A percentile compares a stretch with the other conserved stretches of the same genome.
Evolutionary conservation across 2,113 vertebrate species (phyloP).

Genomic region (Chauna torquata): DNA sequence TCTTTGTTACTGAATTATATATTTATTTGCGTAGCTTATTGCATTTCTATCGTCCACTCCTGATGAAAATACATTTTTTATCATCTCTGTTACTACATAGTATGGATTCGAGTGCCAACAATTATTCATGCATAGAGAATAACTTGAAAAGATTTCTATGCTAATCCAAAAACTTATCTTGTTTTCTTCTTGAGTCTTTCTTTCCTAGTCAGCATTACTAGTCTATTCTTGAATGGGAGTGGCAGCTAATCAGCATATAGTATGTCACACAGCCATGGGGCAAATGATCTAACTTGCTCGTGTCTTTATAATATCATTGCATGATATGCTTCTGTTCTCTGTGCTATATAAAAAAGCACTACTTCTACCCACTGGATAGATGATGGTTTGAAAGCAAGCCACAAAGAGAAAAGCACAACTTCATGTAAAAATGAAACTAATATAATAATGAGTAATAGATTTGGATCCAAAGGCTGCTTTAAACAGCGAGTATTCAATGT

Average conservation of each 20-base stretch:
- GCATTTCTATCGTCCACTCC: neutral
- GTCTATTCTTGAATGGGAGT: neutral
- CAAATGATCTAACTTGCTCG: neutral
- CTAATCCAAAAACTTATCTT: neutral
- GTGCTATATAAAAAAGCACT: neutral
- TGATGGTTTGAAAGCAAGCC: neutral
- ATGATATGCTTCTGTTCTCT: neutral
- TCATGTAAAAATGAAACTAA: neutral
- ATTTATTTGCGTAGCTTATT: neutral
- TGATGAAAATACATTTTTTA: neutral
- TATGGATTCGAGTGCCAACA: neutral
- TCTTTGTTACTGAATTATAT: neutral
- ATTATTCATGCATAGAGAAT: neutral
- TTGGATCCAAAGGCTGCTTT: neutral
- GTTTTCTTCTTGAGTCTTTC: neutral
- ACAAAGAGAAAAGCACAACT: neutral
- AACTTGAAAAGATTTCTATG: neutral
- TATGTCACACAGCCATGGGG: neutral
- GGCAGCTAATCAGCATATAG: neutral
- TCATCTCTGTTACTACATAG: neutral
- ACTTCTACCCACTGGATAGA: neutral
- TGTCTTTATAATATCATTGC: neutral
- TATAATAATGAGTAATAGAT: neutral
- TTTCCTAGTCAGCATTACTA: neutral
- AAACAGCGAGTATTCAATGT: neutral